phyloP scores from a whole-genome alignment of 2,797 vertebrate genomes.

The Rallus crepitans region DNA sequence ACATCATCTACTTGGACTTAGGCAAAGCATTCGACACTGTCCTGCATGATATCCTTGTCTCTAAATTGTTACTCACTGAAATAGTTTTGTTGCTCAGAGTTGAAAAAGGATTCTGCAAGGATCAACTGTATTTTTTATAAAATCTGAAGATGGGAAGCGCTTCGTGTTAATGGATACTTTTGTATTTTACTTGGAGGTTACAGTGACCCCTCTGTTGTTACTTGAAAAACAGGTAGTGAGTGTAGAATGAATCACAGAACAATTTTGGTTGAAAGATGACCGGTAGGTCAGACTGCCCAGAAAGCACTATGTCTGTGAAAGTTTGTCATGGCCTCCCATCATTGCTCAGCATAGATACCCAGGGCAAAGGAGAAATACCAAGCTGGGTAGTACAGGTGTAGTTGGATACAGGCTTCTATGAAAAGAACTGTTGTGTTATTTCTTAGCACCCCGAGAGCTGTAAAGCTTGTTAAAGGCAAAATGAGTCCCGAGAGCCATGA shows the following conservation, averaged over 20 bases:
- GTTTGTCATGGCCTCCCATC: background rate
- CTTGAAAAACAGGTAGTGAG: background rate
- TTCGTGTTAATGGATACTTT: background rate
- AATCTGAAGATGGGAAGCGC: background rate
- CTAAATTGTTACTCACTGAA: conserved; percentile 2
- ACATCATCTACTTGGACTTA: no score
- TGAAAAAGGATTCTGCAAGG: conserved; percentile 42
- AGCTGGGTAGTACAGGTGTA: background rate
- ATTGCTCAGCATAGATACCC: background rate
- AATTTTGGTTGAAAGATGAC: background rate
- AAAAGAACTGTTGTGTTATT: background rate
- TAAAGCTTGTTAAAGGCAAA: background rate
- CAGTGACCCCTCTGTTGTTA: conserved; percentile 21
- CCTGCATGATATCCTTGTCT: no score
- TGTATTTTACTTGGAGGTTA: conserved; percentile 16
- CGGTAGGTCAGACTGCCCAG: background rate
- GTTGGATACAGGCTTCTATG: background rate
- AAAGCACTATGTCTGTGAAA: background rate
- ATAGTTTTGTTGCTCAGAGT: conserved; percentile 47
- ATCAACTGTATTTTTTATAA: conserved; percentile 7
- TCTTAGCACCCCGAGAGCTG: background rate
- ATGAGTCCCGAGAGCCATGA: background rate
- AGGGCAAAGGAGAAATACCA: background rate
- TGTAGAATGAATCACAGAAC: background rate
- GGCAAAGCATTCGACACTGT: no score